These are phyloP conservation scores for Acanthornis magna DNA, from an alignment of 2,797 vertebrate genomes.

Conservation along the genomic window DNA sequence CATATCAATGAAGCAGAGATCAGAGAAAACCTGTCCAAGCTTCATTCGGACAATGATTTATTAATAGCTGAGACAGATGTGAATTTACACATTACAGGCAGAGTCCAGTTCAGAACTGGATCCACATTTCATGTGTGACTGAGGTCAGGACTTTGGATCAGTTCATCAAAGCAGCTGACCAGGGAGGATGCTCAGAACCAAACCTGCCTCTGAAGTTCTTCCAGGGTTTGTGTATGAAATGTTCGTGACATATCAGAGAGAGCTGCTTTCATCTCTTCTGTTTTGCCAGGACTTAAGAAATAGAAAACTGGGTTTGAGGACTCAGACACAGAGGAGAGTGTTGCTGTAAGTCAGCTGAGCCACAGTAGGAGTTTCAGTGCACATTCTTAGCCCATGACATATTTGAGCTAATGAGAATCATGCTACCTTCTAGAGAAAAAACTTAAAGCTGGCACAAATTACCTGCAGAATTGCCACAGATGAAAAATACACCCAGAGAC, in stretches of 20 bases:
- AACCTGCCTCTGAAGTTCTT: neutral
- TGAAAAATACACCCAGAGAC: neutral
- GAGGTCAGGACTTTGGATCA: constrained; percentile 4
- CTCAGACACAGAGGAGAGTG: neutral
- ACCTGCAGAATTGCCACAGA: neutral
- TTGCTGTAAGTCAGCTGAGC: constrained; percentile 22
- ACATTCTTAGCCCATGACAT: constrained; percentile 19
- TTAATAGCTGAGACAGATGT: neutral
- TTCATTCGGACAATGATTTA: neutral
- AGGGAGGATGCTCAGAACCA: neutral
- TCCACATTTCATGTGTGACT: neutral
- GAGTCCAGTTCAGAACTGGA: neutral
- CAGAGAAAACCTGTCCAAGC: neutral
- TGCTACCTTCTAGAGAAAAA: neutral
- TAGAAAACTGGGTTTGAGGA: neutral
- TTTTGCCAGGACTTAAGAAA: neutral
- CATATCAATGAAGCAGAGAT: neutral
- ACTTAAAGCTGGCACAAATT: neutral
- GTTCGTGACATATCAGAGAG: neutral
- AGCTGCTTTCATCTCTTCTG: neutral
- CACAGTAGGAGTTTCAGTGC: constrained; percentile 6
- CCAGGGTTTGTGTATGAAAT: neutral
- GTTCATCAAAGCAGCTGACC: neutral
- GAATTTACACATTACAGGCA: constrained; percentile 25
- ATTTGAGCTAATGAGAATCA: constrained; percentile 30